Base-by-base conservation (phyloP, 2,888 invertebrate species). In the Agrypnus murinus region DNA sequence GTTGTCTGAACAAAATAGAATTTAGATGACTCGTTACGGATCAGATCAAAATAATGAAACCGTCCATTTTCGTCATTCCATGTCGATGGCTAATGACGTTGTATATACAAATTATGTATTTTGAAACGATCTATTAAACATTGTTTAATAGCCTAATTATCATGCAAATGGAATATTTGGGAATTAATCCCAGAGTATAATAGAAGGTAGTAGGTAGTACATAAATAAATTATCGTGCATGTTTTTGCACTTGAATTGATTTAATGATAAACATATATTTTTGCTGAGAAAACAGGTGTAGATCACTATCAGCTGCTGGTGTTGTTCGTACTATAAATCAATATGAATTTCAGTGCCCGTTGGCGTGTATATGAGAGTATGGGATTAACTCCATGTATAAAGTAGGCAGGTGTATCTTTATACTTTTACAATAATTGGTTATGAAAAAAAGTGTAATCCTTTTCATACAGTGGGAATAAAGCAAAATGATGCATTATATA, bases 241-340 rank as follows among this genome's bases (percentile, higher is more conserved):
- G 10, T 40, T 40, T 12, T 40, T 40, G 40, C 40, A 8, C 8
- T 25, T 25, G 19, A 40, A 58, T 58, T 58, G 58, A 58, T 58
- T 58, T 58, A 58, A 58, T 58, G 19, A 58, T 43, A 19, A 8
- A 43, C 58, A 12, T 43, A n/a, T n/a, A 43, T 25, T 58, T 58
- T 58, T 25, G 43, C 43, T 58, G 58, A n/a, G 58, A 58, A 58
- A 58, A 58, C 58, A 58, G 43, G 58, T 58, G 58, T 58, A 58
- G 58, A 58, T 58, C 43, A 12, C 12, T 58, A 58, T 58, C 58
- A 58, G 58, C 58, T 58, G 58, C 43, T 40, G 58, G 55, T 55
- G 55, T 50, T 17, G 50, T 55, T 12, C 34, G 1, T 36, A 5
- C 55, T 36, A 55, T 55, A 55, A 55, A 55, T 55, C 38, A 55